These are phyloP conservation scores for Pseudomugil tenellus DNA, from an alignment of 2,797 vertebrate genomes.

Conservation along the genomic window DNA sequence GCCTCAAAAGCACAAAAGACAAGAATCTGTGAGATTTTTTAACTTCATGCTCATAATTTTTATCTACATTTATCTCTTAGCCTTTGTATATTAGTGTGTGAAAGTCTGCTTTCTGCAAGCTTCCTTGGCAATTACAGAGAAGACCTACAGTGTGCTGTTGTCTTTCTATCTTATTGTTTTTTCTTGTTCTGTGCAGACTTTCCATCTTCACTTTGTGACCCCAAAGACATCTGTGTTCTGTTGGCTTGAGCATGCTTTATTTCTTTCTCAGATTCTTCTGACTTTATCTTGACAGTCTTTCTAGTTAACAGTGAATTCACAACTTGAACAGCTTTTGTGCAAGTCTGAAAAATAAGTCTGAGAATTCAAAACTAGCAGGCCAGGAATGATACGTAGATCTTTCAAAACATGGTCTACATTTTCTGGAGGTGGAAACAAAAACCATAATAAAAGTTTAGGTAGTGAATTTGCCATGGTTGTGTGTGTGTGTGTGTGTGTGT, in stretches of 20 bases:
- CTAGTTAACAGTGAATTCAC: constrained; percentile 10
- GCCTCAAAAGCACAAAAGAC: constrained; percentile 24
- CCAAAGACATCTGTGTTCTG: constrained; percentile 19
- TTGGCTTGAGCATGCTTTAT: constrained; percentile 26
- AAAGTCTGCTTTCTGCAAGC: constrained; percentile 19
- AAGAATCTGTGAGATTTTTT: constrained; percentile 19
- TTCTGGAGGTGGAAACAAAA: constrained; percentile 38
- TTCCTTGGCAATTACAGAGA: constrained; percentile 31
- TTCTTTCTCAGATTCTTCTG: constrained; percentile 11
- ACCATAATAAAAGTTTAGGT: constrained; percentile 13
- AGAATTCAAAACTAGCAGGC: constrained; percentile 32
- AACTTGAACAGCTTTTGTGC: constrained; percentile 19
- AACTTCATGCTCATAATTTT: constrained; percentile 37
- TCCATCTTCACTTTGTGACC: constrained; percentile 47
- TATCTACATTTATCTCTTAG: constrained; percentile 26
- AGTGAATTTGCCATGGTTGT: too few species aligned
- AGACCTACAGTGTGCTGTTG: constrained; percentile 36
- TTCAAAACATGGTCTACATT: neutral
- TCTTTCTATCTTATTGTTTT: constrained; percentile 53
- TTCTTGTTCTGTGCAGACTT: constrained; percentile 34
- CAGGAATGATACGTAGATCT: too few species aligned
- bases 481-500: too few species aligned
- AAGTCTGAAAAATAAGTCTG: constrained; percentile 8
- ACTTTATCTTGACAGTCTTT: constrained; percentile 5
- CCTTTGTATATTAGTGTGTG: constrained; percentile 29